A percentile compares a stretch with the other conserved stretches of the same genome.
These are phyloP conservation scores for Cheilosia variabilis DNA, from an alignment of 2,888 invertebrate genomes.

Conservation along the genomic window DNA sequence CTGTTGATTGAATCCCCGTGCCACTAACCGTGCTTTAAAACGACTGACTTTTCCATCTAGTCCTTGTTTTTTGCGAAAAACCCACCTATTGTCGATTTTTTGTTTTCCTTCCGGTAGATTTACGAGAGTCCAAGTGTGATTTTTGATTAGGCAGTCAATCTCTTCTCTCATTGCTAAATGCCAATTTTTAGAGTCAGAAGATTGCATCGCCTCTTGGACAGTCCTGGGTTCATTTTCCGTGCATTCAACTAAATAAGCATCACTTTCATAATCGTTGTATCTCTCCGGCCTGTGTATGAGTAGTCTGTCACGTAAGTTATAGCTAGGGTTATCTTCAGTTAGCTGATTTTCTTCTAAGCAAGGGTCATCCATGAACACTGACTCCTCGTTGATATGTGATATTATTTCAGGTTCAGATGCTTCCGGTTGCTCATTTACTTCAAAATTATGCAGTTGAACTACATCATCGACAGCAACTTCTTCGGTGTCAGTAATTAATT, in stretches of 20 bases:
- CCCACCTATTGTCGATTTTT: conserved; percentile 76
- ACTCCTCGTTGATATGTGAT: too few species aligned
- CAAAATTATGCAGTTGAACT: neutral
- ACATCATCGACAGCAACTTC: neutral
- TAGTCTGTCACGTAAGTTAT: too few species aligned
- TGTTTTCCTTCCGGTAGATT: conserved; percentile 59
- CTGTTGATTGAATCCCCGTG: conserved; percentile 77
- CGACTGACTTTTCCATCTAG: conserved; percentile 16
- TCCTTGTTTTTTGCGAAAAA: conserved; percentile 75
- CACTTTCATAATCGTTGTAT: neutral
- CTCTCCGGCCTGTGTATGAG: too few species aligned
- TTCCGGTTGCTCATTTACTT: neutral
- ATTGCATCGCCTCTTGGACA: conserved; percentile 61
- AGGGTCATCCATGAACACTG: too few species aligned
- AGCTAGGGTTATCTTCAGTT: too few species aligned
- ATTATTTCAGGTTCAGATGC: too few species aligned
- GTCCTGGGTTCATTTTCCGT: neutral
- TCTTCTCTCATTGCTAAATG: conserved; percentile 73
- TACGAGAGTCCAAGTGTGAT: conserved; percentile 67
- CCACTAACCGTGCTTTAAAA: conserved; percentile 78
- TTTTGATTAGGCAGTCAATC: conserved; percentile 47
- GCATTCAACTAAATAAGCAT: neutral
- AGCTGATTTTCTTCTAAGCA: too few species aligned
- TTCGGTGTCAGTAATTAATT: neutral
- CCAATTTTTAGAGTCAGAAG: conserved; percentile 64